Evolutionary conservation across 2,888 invertebrate genomes (phyloP).

Genomic region (Unio delphinus): DNA sequence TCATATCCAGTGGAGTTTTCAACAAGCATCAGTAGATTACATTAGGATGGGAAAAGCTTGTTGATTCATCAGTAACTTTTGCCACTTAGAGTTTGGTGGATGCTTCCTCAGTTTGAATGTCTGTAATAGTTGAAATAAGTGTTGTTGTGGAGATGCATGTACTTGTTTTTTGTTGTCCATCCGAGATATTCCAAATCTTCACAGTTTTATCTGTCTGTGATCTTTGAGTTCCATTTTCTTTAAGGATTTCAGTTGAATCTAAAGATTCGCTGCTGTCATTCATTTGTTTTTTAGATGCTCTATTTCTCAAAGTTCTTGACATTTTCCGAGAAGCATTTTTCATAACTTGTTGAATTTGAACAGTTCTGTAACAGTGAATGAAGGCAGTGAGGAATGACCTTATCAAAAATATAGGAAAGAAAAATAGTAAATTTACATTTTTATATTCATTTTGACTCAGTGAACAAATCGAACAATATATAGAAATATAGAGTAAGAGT

Average conservation of each 20-base stretch:
- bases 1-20: too few species aligned
- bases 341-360: conserved; percentile 38
- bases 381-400: conserved; percentile 51
- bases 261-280: too few species aligned
- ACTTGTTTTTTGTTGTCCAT: conserved; percentile 1
- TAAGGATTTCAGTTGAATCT: not conserved
- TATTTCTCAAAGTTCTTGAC: conserved; percentile 5
- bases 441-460: conserved; percentile 11
- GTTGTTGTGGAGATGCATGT: conserved; percentile 2
- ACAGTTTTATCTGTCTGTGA: not conserved
- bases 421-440: conserved; percentile 40
- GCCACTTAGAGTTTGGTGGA: too few species aligned
- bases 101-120: not conserved
- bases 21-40: too few species aligned
- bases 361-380: conserved; percentile 47
- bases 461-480: conserved; percentile 34
- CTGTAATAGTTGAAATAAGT: conserved; percentile 7
- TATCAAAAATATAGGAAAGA: conserved; percentile 46
- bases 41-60: too few species aligned
- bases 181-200: not conserved
- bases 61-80: too few species aligned
- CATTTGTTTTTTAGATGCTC: not conserved
- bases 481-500: conserved; percentile 38
- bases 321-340: conserved; percentile 13
- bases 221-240: conserved; percentile 1